phyloP scores from a whole-genome alignment of 2,113 vertebrate species.

The Solenodon paradoxus region DNA sequence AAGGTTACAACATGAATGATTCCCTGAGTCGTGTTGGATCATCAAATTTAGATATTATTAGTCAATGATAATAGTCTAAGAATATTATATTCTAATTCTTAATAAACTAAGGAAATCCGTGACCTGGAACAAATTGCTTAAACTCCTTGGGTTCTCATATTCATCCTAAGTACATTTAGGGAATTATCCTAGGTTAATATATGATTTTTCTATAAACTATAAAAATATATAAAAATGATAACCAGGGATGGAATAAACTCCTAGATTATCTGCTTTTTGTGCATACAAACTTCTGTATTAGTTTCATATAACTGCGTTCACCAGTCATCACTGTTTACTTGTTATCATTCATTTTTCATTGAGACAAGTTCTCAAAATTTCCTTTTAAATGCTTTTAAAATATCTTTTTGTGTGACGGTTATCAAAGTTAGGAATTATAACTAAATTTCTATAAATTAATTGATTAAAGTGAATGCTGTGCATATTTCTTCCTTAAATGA shows the following conservation, averaged over 20 bases:
- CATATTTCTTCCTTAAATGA: constrained; percentile 8
- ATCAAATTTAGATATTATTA: neutral
- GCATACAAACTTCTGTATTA: constrained; percentile 22
- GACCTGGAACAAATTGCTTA: neutral
- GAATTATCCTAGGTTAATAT: neutral
- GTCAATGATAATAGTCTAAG: neutral
- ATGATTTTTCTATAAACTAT: neutral
- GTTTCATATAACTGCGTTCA: constrained; percentile 64
- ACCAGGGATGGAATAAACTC: neutral
- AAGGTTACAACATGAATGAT: neutral
- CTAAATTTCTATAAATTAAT: constrained; percentile 54
- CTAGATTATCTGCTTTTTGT: constrained; percentile 18
- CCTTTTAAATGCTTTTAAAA: constrained; percentile 49
- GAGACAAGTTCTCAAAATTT: constrained; percentile 47
- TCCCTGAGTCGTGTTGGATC: neutral
- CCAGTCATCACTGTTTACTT: constrained; percentile 47
- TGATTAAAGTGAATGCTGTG: constrained; percentile 31
- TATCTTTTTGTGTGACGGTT: constrained; percentile 37
- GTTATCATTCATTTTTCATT: constrained; percentile 70
- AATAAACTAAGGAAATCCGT: neutral
- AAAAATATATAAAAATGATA: neutral
- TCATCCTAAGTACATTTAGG: neutral
- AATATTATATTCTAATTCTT: constrained; percentile 6
- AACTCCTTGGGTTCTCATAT: neutral
- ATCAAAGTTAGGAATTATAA: constrained; percentile 48